These are phyloP conservation scores for Pseudochaenichthys georgianus DNA, from an alignment of 2,797 vertebrate genomes.

Conservation along the genomic window DNA sequence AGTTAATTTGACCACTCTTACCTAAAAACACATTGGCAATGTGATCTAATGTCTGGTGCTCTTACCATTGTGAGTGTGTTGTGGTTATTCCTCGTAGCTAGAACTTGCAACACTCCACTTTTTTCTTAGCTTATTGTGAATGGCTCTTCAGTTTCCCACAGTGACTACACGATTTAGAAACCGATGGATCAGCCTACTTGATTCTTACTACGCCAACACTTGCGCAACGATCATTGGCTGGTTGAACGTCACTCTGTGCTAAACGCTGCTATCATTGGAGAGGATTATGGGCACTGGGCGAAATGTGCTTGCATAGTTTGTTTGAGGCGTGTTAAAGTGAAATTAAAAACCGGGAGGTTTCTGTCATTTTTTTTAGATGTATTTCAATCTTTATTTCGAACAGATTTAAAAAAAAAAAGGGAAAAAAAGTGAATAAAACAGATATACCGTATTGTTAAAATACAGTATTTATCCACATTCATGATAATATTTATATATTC, in stretches of 20 bases:
- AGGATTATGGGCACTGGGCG: accelerated
- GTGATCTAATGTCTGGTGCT: neutral
- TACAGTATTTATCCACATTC: too few relatives aligned
- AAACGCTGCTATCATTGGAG: constrained; percentile 58
- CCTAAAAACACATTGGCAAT: accelerated
- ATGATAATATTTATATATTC: too few relatives aligned
- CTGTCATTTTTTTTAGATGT: too few relatives aligned
- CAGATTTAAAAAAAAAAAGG: too few relatives aligned
- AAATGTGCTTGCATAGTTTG: constrained; percentile 53
- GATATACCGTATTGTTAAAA: too few relatives aligned
- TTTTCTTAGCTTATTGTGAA: constrained; percentile 2
- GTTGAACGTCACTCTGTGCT: accelerated
- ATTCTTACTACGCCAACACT: neutral
- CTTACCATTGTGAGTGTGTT: constrained; percentile 78
- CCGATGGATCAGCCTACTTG: constrained; percentile 8
- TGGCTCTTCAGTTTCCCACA: constrained; percentile 25
- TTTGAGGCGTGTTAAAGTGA: constrained; percentile 69
- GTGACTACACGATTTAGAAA: constrained; percentile 87
- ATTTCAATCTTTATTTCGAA: too few relatives aligned
- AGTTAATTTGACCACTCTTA: neutral
- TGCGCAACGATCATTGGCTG: constrained; percentile 52
- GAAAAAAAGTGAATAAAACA: too few relatives aligned
- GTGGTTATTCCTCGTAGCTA: neutral
- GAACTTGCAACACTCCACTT: neutral
- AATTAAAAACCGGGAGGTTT: constrained; percentile 47